Evolutionary conservation across 2,888 invertebrate genomes (phyloP), one percentile per base, ranked within the genome.

Genomic region (Graphium colonna): DNA sequence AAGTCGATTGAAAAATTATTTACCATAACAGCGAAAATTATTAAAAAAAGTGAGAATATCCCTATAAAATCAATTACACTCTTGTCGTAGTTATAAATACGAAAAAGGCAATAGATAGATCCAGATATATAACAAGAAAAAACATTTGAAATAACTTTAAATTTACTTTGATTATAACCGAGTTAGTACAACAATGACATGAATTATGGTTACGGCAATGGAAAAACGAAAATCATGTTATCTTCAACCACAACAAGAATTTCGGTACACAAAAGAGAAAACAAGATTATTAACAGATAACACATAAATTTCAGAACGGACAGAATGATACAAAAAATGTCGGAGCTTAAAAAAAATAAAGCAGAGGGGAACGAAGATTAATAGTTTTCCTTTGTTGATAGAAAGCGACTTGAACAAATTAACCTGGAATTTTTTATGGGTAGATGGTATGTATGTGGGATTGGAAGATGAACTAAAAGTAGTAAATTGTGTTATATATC

Each of bases 361-460:
- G 43, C 38, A 40, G 16, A 28, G 28, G 28, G 49, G n/a, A 53
- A 49, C 44, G 53, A 53, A 53, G 53, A 53, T 53, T 48, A 49
- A 53, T 53, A 49, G 49, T 49, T 40, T 40, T 10, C 33, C 33
- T 39, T 53, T 45, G 53, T 45, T 49, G 49, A 53, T 49, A 49
- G 16, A 40, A 51, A 16, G 40, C n/a, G 48, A 39, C 44, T 49
- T 31, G 49, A 49, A 48, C 43, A 53, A 48, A 49, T 49, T 49
- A 49, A 49, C 44, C 33, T 49, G 44, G 8, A 26, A 8, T 53
- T 44, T 41, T 17, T 39, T 18, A 12, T 48, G n/a, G n/a, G n/a
- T n/a, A n/a, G n/a, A n/a, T n/a, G n/a, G n/a, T 43, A 9, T 26
- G n/a, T 10, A 3, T 33, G n/a, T 26, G 12, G 3, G 38, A 18